Evolutionary conservation across 2,797 vertebrate species (phyloP).

Genomic region (Eleutherodactylus coqui): DNA sequence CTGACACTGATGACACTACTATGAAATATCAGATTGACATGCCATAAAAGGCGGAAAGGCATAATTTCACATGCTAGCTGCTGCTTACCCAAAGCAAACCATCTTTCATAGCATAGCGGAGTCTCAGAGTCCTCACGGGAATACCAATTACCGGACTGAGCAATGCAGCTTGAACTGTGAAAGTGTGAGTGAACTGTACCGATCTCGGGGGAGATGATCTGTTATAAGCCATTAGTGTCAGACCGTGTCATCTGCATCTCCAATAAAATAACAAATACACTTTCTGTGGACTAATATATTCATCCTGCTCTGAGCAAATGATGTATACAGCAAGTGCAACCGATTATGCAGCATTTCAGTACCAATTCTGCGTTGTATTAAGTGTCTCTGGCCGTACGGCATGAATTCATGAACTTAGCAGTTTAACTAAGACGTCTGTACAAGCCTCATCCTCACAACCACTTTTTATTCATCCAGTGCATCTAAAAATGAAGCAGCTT

Average conservation of each 20-base stretch:
- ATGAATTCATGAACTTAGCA: not conserved
- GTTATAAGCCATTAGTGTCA: constrained; percentile 22
- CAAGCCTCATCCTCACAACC: not conserved
- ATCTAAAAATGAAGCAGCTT: not conserved
- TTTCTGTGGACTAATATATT: not conserved
- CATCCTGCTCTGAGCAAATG: not conserved
- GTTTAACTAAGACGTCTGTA: not conserved
- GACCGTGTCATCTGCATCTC: not conserved
- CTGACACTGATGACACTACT: not conserved
- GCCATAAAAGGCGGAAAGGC: not conserved
- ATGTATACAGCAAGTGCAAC: not conserved
- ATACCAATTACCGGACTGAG: constrained; percentile 36
- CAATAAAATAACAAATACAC: not conserved
- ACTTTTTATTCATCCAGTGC: not conserved
- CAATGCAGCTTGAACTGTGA: constrained; percentile 24
- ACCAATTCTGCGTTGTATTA: not conserved
- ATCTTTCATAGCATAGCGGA: not conserved
- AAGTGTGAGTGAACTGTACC: not conserved
- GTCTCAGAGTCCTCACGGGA: not conserved
- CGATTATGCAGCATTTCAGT: not conserved
- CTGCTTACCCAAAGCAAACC: not conserved
- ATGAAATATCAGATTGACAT: not conserved
- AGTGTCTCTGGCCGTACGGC: not conserved
- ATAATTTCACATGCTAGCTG: not conserved
- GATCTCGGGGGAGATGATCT: not conserved